A percentile compares a stretch with the other conserved stretches of the same genome.
phyloP scores from a whole-genome alignment of 2,113 vertebrate species.

The Dicentrarchus labrax region DNA sequence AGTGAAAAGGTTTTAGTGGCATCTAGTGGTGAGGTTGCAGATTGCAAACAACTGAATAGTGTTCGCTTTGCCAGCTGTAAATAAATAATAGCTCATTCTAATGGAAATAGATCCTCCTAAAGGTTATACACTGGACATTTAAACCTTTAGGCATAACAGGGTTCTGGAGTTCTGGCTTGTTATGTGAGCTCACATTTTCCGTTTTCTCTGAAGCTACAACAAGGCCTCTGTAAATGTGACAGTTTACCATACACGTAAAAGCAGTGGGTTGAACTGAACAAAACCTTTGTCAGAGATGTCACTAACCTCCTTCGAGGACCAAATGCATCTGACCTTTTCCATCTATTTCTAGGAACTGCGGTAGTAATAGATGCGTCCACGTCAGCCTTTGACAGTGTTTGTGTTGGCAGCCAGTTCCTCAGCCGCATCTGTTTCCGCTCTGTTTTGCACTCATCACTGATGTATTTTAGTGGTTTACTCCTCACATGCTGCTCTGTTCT shows the following conservation, averaged over 20 bases:
- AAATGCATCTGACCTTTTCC: constrained; percentile 52
- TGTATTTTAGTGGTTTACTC: not conserved
- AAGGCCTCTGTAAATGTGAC: constrained; percentile 17
- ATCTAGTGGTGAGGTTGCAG: too few species aligned
- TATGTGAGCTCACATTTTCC: not conserved
- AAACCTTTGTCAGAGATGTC: constrained; percentile 47
- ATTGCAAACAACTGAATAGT: too few species aligned
- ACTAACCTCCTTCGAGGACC: constrained; percentile 37
- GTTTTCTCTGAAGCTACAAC: not conserved
- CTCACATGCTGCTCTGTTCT: constrained; percentile 2
- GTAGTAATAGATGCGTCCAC: constrained; percentile 59
- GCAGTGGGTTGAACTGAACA: constrained; percentile 6
- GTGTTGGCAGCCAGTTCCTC: constrained; percentile 71
- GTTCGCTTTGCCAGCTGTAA: too few species aligned
- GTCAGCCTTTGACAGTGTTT: constrained; percentile 73
- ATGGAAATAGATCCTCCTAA: too few species aligned
- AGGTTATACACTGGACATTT: too few species aligned
- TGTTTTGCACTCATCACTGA: constrained; percentile 32
- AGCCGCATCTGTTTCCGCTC: constrained; percentile 78
- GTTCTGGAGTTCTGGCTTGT: not conserved
- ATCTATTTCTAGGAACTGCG: constrained; percentile 55
- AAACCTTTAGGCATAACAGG: not conserved
- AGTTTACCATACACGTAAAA: not conserved
- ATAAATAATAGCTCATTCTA: too few species aligned
- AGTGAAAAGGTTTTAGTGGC: too few species aligned